Evolutionary conservation across 1,140 invertebrate genomes (phyloP).

Genomic region (Drosophila orosa): DNA sequence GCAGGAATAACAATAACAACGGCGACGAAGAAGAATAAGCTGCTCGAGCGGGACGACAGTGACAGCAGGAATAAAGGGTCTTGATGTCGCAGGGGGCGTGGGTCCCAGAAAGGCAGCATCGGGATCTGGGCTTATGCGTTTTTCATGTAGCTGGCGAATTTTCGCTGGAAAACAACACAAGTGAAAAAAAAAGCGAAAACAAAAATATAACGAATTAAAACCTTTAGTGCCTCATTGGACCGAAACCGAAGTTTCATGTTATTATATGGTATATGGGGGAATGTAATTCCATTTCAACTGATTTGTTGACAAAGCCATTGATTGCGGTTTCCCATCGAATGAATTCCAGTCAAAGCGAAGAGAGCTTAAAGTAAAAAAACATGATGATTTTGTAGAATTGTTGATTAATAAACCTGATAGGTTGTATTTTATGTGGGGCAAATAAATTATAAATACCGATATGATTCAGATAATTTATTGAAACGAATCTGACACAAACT

Average conservation of each 20-base stretch:
- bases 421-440: not conserved
- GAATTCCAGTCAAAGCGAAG: not conserved
- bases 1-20: conserved; percentile 34
- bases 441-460: not conserved
- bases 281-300: conserved; percentile 50
- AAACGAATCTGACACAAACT: not conserved
- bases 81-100: not conserved
- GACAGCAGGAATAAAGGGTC: conserved; percentile 1
- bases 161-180: conserved; percentile 37
- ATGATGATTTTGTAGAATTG: not conserved
- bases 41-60: conserved; percentile 7
- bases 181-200: conserved; percentile 16
- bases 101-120: not conserved
- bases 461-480: not conserved
- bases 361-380: not conserved
- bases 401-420: not conserved
- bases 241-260: conserved; percentile 42
- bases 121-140: conserved; percentile 39
- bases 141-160: conserved; percentile 53
- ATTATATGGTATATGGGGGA: conserved; percentile 37
- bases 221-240: conserved; percentile 1
- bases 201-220: conserved; percentile 30
- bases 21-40: conserved; percentile 14
- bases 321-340: conserved; percentile 23
- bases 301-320: conserved; percentile 29